Evolutionary conservation across 2,797 vertebrate species (phyloP), one percentile per base, ranked within the genome.

Genomic region (Oreonectes daqikongensis): DNA sequence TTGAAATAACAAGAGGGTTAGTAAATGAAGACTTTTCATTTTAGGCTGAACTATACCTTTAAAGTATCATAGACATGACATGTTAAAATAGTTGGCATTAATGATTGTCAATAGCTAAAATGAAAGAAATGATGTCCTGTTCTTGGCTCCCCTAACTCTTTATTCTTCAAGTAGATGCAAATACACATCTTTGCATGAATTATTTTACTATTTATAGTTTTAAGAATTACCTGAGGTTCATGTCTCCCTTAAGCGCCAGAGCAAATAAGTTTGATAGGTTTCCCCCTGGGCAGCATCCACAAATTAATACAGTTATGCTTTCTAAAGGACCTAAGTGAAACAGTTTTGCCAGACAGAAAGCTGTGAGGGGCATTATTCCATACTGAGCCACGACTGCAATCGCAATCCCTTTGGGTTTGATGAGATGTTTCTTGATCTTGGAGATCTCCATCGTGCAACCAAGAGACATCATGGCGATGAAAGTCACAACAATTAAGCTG

Each of bases 201-300:
- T 35, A 35, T 35, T 35, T 69, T 35, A n/a, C 46, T 59, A 28
- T n/a, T 44, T 61, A n/a, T 14, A 40, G 48, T 73, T 17, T 60
- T 4, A 32, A 11, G n/a, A 48, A 46, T 52, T 78, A 95, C 95
- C 94, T 96, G 89, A 96, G 94, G 83, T 95, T 95, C 92, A 93
- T 93, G 88, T 96, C 94, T 2, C 94, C 94, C 63, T 89, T 83
- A 50, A 94, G 30, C 14, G 87, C 91, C 80, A 94, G 84, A 35
- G 90, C 83, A 77, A 95, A 89, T 67, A 95, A 18, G 82, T 94
- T 95, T 79, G 95, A 96, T 42, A 94, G 50, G 52, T 48, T 87
- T n/a, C 93, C 94, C 2, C 93, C 94, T 0, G 95, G 95, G 32
- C 92, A 95, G 87, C 94, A 97, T 80, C 94, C 91, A 0, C 94